Conservation (phyloP, 2,113 vertebrate species). For the Cyprinodon variegatus region DNA sequence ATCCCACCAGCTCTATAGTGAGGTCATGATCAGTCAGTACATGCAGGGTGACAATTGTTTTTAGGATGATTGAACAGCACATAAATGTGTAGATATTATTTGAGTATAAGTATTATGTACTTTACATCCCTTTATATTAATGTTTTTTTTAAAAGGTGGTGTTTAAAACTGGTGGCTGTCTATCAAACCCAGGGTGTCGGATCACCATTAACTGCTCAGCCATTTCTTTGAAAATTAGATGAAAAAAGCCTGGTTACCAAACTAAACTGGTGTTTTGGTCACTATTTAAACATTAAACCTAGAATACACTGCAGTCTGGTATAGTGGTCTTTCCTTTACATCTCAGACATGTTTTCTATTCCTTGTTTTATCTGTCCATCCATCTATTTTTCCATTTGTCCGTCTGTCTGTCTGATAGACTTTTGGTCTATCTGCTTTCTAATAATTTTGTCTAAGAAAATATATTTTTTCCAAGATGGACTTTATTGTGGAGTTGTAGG, state of each 20-base stretch:
- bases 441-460: too few species aligned
- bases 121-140: conserved; percentile 1
- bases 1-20: not conserved
- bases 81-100: not conserved
- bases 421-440: too few species aligned
- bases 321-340: too few species aligned
- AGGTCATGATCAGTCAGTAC: not conserved
- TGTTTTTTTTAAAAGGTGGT: too few species aligned
- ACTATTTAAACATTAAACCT: not conserved
- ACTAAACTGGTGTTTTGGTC: not conserved
- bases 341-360: too few species aligned
- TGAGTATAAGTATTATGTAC: conserved; percentile 9
- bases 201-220: not conserved
- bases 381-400: too few species aligned
- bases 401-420: too few species aligned
- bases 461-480: too few species aligned
- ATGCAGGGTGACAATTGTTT: conserved; percentile 2
- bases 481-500: too few species aligned
- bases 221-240: conserved; percentile 2
- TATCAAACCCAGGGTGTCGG: not conserved
- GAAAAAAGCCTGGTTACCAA: not conserved
- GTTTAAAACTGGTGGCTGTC: not conserved
- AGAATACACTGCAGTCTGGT: not conserved
- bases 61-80: conserved; percentile 1
- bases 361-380: too few species aligned